Percentiles rank a stretch among this genome's conserved stretches.
phyloP scores from a whole-genome alignment of 2,797 vertebrate genomes.

The Malurus leucopterus region DNA sequence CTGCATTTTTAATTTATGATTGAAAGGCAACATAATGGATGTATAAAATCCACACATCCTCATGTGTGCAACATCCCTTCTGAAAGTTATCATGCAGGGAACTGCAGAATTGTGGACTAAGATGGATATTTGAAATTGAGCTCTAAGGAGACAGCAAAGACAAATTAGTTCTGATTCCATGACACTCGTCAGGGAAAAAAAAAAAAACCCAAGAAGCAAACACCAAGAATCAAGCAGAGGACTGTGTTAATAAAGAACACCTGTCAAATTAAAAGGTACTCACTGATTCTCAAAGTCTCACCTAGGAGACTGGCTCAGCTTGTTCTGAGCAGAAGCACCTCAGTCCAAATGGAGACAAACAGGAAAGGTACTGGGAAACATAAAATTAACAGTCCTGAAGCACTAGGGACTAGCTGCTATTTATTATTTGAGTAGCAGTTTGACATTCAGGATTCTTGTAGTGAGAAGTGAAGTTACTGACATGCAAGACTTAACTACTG shows the following conservation, averaged over 20 bases:
- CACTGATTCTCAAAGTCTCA: neutral
- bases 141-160: neutral
- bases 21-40: neutral
- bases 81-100: neutral
- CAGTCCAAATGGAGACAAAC: neutral
- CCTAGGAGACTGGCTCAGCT: neutral
- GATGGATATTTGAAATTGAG: neutral
- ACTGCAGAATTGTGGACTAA: neutral
- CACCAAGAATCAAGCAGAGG: neutral
- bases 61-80: neutral
- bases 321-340: neutral
- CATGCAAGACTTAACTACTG: neutral
- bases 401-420: neutral
- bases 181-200: neutral
- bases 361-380: neutral
- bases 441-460: neutral
- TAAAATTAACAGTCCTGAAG: neutral
- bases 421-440: neutral
- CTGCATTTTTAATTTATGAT: neutral
- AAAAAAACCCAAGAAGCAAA: accelerated
- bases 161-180: neutral
- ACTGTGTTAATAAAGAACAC: neutral
- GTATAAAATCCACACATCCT: neutral
- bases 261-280: neutral
- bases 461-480: neutral